Conservation (phyloP, 2,797 vertebrate genomes). For the Babyrousa celebensis region DNA sequence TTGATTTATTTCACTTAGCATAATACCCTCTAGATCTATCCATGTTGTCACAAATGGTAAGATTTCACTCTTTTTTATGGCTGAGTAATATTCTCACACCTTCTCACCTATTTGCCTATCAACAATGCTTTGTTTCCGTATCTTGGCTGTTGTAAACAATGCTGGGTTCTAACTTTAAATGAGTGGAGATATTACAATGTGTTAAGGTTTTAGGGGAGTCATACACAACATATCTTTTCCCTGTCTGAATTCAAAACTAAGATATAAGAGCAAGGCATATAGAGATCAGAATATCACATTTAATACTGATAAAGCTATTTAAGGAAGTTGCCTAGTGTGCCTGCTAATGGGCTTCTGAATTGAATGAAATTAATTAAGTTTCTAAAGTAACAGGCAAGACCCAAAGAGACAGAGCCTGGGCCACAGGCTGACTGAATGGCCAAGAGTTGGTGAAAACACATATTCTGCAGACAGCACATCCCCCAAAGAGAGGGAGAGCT, state of each 20-base stretch:
- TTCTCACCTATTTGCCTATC: neutral
- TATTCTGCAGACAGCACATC: neutral
- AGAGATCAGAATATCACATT: neutral
- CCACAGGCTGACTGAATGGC: neutral
- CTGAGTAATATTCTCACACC: neutral
- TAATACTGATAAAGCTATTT: constrained; percentile 1
- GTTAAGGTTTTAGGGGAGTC: neutral
- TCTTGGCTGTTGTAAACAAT: neutral
- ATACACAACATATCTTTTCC: neutral
- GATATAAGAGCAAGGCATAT: neutral
- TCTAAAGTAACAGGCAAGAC: neutral
- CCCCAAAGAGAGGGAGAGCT: neutral
- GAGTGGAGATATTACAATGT: neutral
- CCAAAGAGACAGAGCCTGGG: neutral
- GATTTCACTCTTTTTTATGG: neutral
- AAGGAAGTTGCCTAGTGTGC: neutral
- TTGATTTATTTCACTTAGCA: neutral
- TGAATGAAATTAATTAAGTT: constrained; percentile 14
- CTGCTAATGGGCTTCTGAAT: neutral
- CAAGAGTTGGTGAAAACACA: neutral
- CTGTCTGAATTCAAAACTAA: constrained; percentile 24
- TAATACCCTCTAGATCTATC: neutral
- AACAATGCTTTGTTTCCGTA: neutral
- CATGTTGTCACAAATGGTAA: neutral
- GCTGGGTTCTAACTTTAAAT: neutral